A percentile compares a stretch with the other conserved stretches of the same genome.
Conservation (phyloP, 2,797 vertebrate genomes). For the Peromyscus melanophrys region DNA sequence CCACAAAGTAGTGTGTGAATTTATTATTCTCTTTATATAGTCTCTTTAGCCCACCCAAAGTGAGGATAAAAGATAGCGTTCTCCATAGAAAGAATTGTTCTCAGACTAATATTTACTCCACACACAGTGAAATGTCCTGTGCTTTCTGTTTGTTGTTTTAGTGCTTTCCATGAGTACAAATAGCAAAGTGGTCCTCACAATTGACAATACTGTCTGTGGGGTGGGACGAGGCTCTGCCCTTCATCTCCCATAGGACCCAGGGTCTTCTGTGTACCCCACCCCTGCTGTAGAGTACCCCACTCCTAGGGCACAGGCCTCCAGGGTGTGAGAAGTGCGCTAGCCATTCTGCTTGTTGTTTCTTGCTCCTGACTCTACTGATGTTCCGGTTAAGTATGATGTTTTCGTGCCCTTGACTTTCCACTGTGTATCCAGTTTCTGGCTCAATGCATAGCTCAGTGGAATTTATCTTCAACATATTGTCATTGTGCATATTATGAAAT, state of each 20-base stretch:
- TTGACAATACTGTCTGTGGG: neutral
- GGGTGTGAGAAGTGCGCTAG: neutral
- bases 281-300: neutral
- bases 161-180: neutral
- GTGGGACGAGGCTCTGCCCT: neutral
- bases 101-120: neutral
- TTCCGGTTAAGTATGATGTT: neutral
- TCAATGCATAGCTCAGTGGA: neutral
- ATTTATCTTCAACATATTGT: neutral
- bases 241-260: neutral
- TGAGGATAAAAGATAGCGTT: neutral
- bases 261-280: neutral
- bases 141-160: neutral
- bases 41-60: neutral
- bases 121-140: neutral
- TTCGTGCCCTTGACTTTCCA: neutral
- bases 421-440: neutral
- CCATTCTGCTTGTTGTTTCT: neutral
- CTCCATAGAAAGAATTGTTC: neutral
- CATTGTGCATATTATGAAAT: neutral
- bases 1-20: neutral
- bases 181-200: neutral
- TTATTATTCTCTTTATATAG: neutral
- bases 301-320: neutral
- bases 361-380: neutral